A percentile compares a stretch with the other conserved stretches of the same genome.
phyloP scores from a whole-genome alignment of 2,888 invertebrate species.

The Hirtodrosophila alboralis region DNA sequence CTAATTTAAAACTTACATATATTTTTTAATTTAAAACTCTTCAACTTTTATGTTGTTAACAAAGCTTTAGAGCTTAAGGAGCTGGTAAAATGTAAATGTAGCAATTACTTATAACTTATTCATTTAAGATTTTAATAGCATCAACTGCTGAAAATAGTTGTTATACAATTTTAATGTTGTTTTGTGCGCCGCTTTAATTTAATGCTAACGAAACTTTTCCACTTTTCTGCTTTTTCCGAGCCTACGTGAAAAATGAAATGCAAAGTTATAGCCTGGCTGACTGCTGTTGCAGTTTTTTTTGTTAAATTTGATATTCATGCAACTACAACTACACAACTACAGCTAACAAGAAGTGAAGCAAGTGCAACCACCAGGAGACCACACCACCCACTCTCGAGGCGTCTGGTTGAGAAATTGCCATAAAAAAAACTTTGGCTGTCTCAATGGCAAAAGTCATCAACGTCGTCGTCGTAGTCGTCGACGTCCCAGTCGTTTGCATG shows the following conservation, averaged over 20 bases:
- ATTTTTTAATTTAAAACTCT: too few species aligned
- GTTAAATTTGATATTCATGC: conserved; percentile 53
- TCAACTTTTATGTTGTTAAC: too few species aligned
- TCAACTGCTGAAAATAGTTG: conserved; percentile 12
- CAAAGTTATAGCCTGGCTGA: conserved; percentile 40
- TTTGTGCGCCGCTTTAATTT: conserved; percentile 40
- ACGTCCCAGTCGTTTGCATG: conserved; percentile 52
- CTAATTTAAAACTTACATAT: too few species aligned
- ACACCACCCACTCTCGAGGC: conserved; percentile 27
- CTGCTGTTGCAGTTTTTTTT: conserved; percentile 52
- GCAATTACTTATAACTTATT: too few species aligned
- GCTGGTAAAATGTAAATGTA: too few species aligned
- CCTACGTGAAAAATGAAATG: conserved; percentile 42
- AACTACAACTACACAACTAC: conserved; percentile 21
- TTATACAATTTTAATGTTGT: conserved; percentile 23
- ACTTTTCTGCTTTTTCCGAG: conserved; percentile 41
- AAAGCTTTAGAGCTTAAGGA: too few species aligned
- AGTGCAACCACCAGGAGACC: conserved; percentile 2
- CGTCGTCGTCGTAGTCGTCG: conserved; percentile 29
- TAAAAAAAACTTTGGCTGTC: conserved; percentile 71
- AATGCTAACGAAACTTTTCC: conserved; percentile 56
- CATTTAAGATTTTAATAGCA: too few species aligned
- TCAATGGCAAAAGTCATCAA: conserved; percentile 72
- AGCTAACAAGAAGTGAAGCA: conserved; percentile 11
- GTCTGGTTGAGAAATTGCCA: conserved; percentile 63